phyloP scores from a whole-genome alignment of 2,797 vertebrate genomes.

The Anabacerthia variegaticeps region DNA sequence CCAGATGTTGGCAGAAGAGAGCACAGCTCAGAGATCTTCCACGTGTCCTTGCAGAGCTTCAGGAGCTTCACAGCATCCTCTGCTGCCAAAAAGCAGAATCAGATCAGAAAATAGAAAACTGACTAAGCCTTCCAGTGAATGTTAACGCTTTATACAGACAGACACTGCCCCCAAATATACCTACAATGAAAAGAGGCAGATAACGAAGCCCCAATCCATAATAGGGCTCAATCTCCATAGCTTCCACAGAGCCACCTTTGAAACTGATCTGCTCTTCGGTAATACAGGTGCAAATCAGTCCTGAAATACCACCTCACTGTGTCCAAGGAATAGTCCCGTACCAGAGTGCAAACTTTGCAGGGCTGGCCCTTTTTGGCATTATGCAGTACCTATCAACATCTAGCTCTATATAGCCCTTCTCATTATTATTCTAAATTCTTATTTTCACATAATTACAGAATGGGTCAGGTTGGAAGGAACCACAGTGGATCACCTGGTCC shows the following conservation, averaged over 20 bases:
- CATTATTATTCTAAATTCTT: background rate
- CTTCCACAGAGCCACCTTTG: background rate
- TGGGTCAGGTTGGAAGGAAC: background rate
- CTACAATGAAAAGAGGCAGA: background rate
- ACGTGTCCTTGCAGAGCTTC: background rate
- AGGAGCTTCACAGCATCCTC: conserved; percentile 25
- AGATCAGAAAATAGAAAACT: background rate
- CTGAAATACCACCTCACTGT: background rate
- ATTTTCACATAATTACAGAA: background rate
- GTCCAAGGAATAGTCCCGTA: background rate
- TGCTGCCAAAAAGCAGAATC: conserved; percentile 10
- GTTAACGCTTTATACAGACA: background rate
- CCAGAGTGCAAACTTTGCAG: background rate
- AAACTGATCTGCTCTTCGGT: background rate
- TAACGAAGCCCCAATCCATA: background rate
- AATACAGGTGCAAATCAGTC: background rate
- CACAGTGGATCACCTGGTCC: background rate
- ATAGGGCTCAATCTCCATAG: background rate
- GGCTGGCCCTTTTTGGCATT: background rate
- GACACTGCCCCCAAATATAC: background rate
- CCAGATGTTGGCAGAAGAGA: background rate
- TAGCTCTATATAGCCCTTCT: background rate
- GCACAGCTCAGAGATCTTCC: background rate
- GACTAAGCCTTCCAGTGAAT: fast-evolving
- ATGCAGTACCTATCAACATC: background rate